Evolutionary conservation across 1,140 invertebrate genomes (phyloP), one percentile per base, ranked within the genome.

Genomic region (Lucilia sericata): DNA sequence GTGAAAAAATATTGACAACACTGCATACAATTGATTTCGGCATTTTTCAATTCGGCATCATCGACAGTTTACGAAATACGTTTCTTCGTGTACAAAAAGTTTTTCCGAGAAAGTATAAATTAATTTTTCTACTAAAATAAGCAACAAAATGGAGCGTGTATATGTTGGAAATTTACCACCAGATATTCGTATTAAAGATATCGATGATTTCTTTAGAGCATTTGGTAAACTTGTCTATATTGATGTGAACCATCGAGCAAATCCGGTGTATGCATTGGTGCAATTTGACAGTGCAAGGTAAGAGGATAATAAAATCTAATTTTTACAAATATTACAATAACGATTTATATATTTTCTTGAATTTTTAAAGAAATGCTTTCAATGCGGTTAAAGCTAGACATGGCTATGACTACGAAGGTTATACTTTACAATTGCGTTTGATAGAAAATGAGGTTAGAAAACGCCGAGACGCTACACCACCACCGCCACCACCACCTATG

Each of bases 101-200:
- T 42, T 42, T 42, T 42, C 36, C 13, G 36, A 34, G 47, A 36
- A 80, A 80, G 76, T 47, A 17, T 5, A 25, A 17, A 5, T 49
- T 80, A 7, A 51, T 51, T 51, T 51, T 13, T 21, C 25, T 42
- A 14, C 42, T 34, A n/a, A 10, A 78, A 47, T 19, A 80, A 51
- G 30, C 8, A 25, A 21, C 21, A 80, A 80, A 80, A 80, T 80
- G 76, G 47, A 49, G 12, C 94, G 98, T 89, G 98, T 99, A 89
- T 99, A 99, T 90, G 98, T 99, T 83, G 99, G 99, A 12, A 99
- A 99, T 93, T 93, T 99, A 75, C 99, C 99, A 7, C 98, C 98
- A 60, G 98, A 99, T 92, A 99, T 99, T 86, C 95, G 98, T 87
- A 98, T 96, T 65, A 98, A 98, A 92, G 99, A 99, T 89, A 98